A percentile compares a stretch with the other conserved stretches of the same genome.
Evolutionary conservation across 2,797 vertebrate species (phyloP).

Genomic region (Sciurus carolinensis): DNA sequence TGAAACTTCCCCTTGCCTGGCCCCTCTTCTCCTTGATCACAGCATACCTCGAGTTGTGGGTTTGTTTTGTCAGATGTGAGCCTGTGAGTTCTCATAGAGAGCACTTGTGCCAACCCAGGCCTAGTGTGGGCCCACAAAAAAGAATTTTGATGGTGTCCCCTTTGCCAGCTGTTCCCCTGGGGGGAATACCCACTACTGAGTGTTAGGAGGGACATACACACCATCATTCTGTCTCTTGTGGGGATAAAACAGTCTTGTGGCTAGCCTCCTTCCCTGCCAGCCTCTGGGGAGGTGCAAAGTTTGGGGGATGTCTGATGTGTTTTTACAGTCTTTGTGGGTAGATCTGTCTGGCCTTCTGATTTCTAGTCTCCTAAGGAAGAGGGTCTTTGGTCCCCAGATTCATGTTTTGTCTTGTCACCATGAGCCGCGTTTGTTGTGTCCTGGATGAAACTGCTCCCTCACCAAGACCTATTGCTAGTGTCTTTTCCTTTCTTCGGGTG

Average conservation of each 20-base stretch:
- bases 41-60: background rate
- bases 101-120: too few species aligned
- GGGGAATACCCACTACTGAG: background rate
- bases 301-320: background rate
- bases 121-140: background rate
- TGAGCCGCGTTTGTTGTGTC: background rate
- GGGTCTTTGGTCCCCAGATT: background rate
- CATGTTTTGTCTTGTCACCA: background rate
- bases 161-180: background rate
- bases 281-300: background rate
- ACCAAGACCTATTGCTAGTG: background rate
- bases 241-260: too few species aligned
- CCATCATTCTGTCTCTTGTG: background rate
- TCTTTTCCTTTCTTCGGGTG: background rate
- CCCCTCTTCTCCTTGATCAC: background rate
- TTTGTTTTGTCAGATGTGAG: background rate
- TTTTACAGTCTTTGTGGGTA: background rate
- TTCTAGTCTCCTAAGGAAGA: background rate
- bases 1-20: background rate
- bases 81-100: background rate
- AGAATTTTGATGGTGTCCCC: background rate
- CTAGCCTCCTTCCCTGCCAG: background rate
- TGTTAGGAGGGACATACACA: background rate
- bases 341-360: background rate
- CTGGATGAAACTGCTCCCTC: background rate